Evolutionary conservation across 2,113 vertebrate species (phyloP).

Genomic region (Leptodactylus fuscus): DNA sequence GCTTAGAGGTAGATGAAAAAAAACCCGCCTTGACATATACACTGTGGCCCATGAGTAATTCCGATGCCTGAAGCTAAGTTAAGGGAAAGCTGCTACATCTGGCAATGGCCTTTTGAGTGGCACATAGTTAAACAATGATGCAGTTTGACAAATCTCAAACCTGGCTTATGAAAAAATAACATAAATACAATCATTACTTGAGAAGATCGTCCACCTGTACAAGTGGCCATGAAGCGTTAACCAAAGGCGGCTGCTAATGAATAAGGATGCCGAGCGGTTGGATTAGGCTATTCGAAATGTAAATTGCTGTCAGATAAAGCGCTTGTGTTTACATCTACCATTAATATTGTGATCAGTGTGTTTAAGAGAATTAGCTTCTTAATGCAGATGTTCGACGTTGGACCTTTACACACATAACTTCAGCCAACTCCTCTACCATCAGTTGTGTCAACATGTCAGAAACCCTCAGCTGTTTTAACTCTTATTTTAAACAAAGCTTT

Average conservation of each 20-base stretch:
- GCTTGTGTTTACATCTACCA: conserved; percentile 79
- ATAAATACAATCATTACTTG: conserved; percentile 82
- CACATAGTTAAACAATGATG: conserved; percentile 91
- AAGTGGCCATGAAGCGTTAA: conserved; percentile 82
- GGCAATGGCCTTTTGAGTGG: conserved; percentile 84
- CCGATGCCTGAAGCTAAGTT: conserved; percentile 82
- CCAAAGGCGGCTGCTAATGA: conserved; percentile 85
- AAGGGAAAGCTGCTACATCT: conserved; percentile 84
- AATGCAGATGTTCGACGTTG: conserved; percentile 83
- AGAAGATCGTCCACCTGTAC: conserved; percentile 87
- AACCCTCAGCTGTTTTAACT: conserved; percentile 74
- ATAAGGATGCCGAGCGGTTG: conserved; percentile 75
- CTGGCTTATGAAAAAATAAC: conserved; percentile 93
- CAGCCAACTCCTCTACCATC: conserved; percentile 76
- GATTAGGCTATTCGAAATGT: conserved; percentile 84
- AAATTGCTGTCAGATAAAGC: conserved; percentile 87
- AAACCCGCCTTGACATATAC: conserved; percentile 73
- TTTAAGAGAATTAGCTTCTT: conserved; percentile 87
- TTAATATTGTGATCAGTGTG: conserved; percentile 91
- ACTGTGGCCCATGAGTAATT: conserved; percentile 78
- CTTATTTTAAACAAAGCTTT: conserved; percentile 75
- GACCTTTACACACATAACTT: conserved; percentile 73
- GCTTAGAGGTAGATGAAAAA: conserved; percentile 49
- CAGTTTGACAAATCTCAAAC: conserved; percentile 95
- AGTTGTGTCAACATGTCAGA: conserved; percentile 83